Base-by-base conservation (phyloP, 1,140 invertebrate species). In the Ptiloglossa arizonensis region DNA sequence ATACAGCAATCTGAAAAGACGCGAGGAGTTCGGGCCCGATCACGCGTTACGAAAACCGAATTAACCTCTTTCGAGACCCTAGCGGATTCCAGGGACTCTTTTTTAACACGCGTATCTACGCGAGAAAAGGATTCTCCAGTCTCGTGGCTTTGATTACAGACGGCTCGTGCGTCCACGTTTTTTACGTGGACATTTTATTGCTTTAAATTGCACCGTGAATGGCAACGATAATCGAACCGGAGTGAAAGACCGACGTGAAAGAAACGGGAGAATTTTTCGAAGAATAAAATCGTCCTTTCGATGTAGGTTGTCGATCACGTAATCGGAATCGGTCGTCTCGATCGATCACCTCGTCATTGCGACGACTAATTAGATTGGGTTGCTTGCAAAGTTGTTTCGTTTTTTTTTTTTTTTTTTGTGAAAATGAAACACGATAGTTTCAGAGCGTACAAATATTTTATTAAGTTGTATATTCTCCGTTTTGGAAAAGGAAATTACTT, bases 1-100 rank as follows among this genome's bases (percentile, higher is more conserved):
- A 75, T 35, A 57, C 52, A 67, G 38, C 44, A 44, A n/a, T 24
- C 13, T 32, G 22, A n/a, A 72, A 17, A 41, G 29, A 50, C 57
- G 63, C 50, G 50, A 35, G 38, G 38, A 57, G n/a, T n/a, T 24
- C 19, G 22, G 29, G 11, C 3, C 29, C 41, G 38, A 75, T 68
- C 64, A 57, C 62, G 63, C 72, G 71, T 66, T 73, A 66, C 63
- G 63, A 75, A 68, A 75, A 75, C 15, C 38, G 72, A 67, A 68
- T 68, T 57, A 68, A 75, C 63, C 72, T 46, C 72, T 38, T 67
- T 44, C 62, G 29, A 57, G 72, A 75, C 38, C 60, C 56, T 54
- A 64, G 60, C 71, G 60, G 35, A 41, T 75, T 24, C 38, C 38
- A 38, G 17, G 1, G 3, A 0, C 17, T 22, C 22, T 54, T 44